Percentiles rank a stretch among this genome's conserved stretches.
Evolutionary conservation across 23 tunicate species (phyloP).

Genomic region (Diplosoma virens): DNA sequence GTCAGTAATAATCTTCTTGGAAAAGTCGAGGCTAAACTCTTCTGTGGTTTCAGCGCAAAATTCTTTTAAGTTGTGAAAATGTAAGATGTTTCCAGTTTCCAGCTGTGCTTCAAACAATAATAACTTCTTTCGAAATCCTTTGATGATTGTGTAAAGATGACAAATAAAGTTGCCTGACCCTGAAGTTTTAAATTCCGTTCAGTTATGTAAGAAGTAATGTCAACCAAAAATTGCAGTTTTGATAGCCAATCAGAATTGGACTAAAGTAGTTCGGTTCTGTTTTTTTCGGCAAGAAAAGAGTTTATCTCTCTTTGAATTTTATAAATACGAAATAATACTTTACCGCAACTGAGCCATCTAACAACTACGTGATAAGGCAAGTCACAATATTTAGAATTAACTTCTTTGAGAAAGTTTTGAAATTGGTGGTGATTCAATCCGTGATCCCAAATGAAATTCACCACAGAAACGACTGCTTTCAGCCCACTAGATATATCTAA

Average conservation of each 20-base stretch:
- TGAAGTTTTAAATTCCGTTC: conserved; percentile 30
- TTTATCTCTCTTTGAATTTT: conserved; percentile 32
- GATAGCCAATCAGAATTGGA: conserved; percentile 23
- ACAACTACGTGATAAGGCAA: conserved; percentile 45
- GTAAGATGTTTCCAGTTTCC: conserved; percentile 31
- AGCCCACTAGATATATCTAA: conserved; percentile 39
- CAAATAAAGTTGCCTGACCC: conserved; percentile 27
- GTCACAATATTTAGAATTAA: conserved; percentile 27
- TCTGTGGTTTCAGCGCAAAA: conserved; percentile 37
- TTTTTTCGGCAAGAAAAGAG: conserved; percentile 17
- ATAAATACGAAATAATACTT: conserved; percentile 33
- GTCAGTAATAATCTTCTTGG: conserved; percentile 33
- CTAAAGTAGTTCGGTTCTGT: conserved; percentile 15
- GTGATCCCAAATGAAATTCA: conserved; percentile 40
- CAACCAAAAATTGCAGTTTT: conserved; percentile 42
- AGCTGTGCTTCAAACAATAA: conserved; percentile 30
- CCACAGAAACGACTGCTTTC: conserved; percentile 39
- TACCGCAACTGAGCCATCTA: conserved; percentile 48
- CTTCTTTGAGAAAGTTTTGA: conserved; percentile 22
- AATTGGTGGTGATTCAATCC: conserved; percentile 46
- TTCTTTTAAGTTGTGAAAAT: conserved; percentile 32
- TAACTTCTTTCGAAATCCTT: conserved; percentile 43
- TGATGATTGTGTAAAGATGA: conserved; percentile 46
- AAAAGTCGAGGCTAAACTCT: conserved; percentile 34
- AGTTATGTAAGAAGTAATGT: conserved; percentile 34